Conservation (phyloP, 2,797 vertebrate species). For the Falco concolor region DNA sequence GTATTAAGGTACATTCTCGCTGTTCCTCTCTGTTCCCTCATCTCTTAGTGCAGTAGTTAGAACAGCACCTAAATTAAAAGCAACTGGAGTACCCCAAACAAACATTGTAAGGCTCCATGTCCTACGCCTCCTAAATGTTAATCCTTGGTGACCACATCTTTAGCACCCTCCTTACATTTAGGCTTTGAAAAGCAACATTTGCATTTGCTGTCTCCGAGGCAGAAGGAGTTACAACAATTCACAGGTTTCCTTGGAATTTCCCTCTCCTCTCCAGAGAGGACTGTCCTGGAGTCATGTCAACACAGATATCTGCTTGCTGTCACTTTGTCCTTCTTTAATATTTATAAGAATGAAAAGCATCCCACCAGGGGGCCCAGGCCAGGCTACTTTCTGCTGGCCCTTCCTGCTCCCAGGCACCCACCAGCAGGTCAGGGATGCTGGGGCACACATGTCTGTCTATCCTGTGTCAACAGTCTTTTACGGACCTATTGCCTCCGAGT, state of each 20-base stretch:
- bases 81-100: not conserved
- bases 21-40: not conserved
- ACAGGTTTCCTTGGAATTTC: not conserved
- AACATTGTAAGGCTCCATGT: accelerated
- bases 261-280: not conserved
- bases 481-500: not conserved
- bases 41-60: not conserved
- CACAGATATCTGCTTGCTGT: not conserved
- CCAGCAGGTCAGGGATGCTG: not conserved
- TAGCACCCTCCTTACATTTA: not conserved
- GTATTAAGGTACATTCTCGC: accelerated
- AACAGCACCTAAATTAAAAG: not conserved
- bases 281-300: not conserved
- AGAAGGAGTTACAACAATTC: not conserved
- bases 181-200: not conserved
- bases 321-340: not conserved
- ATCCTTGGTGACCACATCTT: not conserved
- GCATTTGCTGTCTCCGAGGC: not conserved
- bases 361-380: no score
- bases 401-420: not conserved
- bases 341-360: not conserved
- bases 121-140: not conserved
- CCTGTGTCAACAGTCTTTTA: no score
- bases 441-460: accelerated
- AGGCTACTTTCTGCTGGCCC: not conserved